Conservation (phyloP, 1,140 invertebrate species). For the Apocrypta bakeri region DNA sequence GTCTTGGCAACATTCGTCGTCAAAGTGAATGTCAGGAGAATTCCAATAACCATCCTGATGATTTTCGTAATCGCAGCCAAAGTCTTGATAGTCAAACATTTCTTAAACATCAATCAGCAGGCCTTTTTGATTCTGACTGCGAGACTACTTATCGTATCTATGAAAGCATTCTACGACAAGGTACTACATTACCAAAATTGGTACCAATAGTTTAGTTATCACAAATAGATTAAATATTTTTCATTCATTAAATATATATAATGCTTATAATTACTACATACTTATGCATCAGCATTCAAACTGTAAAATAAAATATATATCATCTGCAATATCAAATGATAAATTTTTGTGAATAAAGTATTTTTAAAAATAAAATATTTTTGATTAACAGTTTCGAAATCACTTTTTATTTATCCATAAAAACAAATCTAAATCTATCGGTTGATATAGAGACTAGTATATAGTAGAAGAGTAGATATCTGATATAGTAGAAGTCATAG, state of each 20-base stretch:
- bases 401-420: too few relatives aligned
- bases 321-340: too few relatives aligned
- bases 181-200: constrained; percentile 71
- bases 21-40: constrained; percentile 72
- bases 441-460: too few relatives aligned
- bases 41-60: constrained; percentile 74
- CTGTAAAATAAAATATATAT: too few relatives aligned
- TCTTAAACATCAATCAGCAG: constrained; percentile 69
- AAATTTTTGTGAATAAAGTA: too few relatives aligned
- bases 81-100: constrained; percentile 79
- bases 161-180: constrained; percentile 86
- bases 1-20: constrained; percentile 74
- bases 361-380: too few relatives aligned
- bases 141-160: constrained; percentile 88
- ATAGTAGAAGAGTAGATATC: too few relatives aligned
- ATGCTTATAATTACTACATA: too few relatives aligned
- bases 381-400: too few relatives aligned
- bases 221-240: neutral
- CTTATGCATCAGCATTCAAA: too few relatives aligned
- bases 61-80: constrained; percentile 84
- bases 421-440: too few relatives aligned
- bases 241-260: neutral
- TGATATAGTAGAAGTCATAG: too few relatives aligned
- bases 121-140: constrained; percentile 78
- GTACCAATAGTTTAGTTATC: neutral